Evolutionary conservation across 2,113 vertebrate genomes (phyloP), one percentile per base, ranked within the genome.

Genomic region (Apus apus): DNA sequence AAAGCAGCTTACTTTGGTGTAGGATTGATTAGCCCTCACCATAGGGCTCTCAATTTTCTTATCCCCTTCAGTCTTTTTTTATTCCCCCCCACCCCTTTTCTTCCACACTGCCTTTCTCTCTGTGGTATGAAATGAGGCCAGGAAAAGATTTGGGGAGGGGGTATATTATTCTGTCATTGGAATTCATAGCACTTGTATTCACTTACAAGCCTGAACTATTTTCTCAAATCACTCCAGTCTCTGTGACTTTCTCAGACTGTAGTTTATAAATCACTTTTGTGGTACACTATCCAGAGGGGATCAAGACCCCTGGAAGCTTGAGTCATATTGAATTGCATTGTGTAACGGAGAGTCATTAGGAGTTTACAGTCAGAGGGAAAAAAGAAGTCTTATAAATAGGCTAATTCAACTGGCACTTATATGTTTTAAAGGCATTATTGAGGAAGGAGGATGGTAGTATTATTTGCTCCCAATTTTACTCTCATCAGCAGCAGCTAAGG

Each of bases 181-280:
- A 96, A 98, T 98, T 97, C 98, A 98, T 91, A 95, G 96, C 96
- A 91, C 96, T 98, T 96, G 96, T 95, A 97, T 97, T 97, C 97
- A 92, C 97, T 97, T 96, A 97, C 96, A 97, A 97, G 96, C 97
- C 88, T 95, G 94, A 95, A 96, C 94, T 96, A 96, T 97, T 97
- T 97, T 96, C 95, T 97, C 97, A 96, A 94, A 97, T 97, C 97
- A 86, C 94, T 97, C 93, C 77, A 51, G 73, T 97, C 90, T 96
- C 97, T 94, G 93, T 93, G 97, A 95, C 95, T 97, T 96, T 97
- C 93, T 92, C 95, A 96, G 97, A 85, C 68, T 87, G 93, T 64
- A 96, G 97, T 97, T 98, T 97, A 97, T 97, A 98, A 98, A 98
- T 98, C 97, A 98, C 95, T 94, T 94, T 96, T 91, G 80, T 83